A percentile compares a stretch with the other conserved stretches of the same genome.
phyloP scores from a whole-genome alignment of 92 coral and sea anemone genomes.

The Bergia sp. region DNA sequence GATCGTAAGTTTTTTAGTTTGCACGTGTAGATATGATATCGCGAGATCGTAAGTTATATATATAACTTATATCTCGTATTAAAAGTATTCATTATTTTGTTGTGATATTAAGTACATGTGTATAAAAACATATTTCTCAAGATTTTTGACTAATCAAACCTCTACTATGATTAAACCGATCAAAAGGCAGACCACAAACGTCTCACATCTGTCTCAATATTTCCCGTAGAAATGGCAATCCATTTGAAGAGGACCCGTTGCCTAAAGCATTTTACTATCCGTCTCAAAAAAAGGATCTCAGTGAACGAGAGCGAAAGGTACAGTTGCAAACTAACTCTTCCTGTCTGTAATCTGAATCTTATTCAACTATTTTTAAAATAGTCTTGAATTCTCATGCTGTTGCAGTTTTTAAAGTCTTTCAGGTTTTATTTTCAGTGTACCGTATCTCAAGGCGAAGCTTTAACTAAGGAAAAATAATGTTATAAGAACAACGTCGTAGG shows the following conservation, averaged over 20 bases:
- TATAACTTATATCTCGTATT: background rate
- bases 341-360: too few species aligned
- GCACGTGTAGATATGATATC: too few species aligned
- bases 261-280: constrained; percentile 95
- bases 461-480: too few species aligned
- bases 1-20: background rate
- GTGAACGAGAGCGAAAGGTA: constrained; percentile 83
- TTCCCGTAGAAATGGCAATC: constrained; percentile 68
- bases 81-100: too few species aligned
- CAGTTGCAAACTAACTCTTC: background rate
- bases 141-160: background rate
- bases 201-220: background rate
- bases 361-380: too few species aligned
- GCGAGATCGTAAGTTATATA: background rate
- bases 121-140: background rate
- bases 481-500: too few species aligned
- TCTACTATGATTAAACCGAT: too few species aligned
- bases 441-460: too few species aligned
- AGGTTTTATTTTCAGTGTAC: background rate
- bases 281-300: constrained; percentile 73
- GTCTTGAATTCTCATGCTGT: background rate
- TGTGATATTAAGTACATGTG: background rate
- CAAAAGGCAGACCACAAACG: background rate
- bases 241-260: constrained; percentile 87
- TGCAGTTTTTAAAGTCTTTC: background rate